Evolutionary conservation across 1,140 invertebrate species (phyloP).

Genomic region (Lanistes nyassanus): DNA sequence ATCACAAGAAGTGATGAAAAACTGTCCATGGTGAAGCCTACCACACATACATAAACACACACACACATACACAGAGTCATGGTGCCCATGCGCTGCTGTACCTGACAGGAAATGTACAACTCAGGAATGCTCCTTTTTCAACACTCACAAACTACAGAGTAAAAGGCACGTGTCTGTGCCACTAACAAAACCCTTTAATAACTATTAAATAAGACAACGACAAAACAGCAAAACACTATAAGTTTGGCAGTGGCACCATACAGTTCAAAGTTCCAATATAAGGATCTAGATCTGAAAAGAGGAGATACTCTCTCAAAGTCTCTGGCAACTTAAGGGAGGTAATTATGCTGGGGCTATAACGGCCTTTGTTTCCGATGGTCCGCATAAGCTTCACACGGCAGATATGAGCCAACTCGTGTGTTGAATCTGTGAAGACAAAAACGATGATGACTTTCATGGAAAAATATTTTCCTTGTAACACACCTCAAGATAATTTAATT

Average conservation of each 20-base stretch:
- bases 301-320: constrained; percentile 31
- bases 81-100: too few relatives aligned
- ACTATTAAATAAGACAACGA: background rate
- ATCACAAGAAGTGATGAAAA: too few relatives aligned
- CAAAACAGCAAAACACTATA: background rate
- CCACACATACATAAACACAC: too few relatives aligned
- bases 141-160: too few relatives aligned
- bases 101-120: too few relatives aligned
- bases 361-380: constrained; percentile 15
- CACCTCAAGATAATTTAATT: too few relatives aligned
- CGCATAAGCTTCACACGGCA: constrained; percentile 28
- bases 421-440: constrained; percentile 28
- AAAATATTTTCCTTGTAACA: too few relatives aligned
- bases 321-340: constrained; percentile 25
- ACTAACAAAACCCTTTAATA: background rate
- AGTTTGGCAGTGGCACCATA: background rate
- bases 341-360: constrained; percentile 21
- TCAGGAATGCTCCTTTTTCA: too few relatives aligned
- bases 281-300: constrained; percentile 30
- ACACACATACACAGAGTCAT: too few relatives aligned
- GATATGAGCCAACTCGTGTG: constrained; percentile 26
- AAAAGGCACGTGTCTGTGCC: too few relatives aligned
- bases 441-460: too few relatives aligned
- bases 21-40: too few relatives aligned
- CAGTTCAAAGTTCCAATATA: constrained; percentile 9